phyloP scores from a whole-genome alignment of 2,113 vertebrate genomes.

The Grus americana region DNA sequence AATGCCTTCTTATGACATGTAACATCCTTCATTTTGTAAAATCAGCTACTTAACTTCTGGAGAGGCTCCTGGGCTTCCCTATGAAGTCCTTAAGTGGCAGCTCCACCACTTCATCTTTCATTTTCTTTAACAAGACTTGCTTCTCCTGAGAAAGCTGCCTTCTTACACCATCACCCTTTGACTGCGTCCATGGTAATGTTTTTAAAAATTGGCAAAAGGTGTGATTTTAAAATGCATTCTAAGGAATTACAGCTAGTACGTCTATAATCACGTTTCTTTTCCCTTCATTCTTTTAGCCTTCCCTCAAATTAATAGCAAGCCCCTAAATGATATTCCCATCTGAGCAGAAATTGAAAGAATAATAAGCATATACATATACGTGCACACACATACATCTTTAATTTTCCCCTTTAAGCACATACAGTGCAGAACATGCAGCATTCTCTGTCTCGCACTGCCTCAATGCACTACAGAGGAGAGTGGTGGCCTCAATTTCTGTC shows the following conservation, averaged over 20 bases:
- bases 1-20: not conserved
- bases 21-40: constrained; percentile 7
- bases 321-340: not conserved
- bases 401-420: not conserved
- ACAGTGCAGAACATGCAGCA: not conserved
- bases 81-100: constrained; percentile 4
- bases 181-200: not conserved
- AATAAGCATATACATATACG: not conserved
- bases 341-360: not conserved
- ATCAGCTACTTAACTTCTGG: constrained; percentile 42
- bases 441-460: not conserved
- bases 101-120: not conserved
- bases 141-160: not conserved
- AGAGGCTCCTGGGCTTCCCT: constrained; percentile 27
- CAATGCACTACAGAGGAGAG: not conserved
- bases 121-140: not conserved
- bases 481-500: constrained; percentile 4
- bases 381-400: not conserved
- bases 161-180: not conserved
- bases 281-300: not conserved
- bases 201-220: not conserved
- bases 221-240: not conserved
- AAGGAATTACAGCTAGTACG: not conserved
- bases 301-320: not conserved
- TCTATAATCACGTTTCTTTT: not conserved